A percentile compares a stretch with the other conserved stretches of the same genome.
phyloP scores from a whole-genome alignment of 1,140 invertebrate genomes.

The Hermatobates lingyangjiaoensis region DNA sequence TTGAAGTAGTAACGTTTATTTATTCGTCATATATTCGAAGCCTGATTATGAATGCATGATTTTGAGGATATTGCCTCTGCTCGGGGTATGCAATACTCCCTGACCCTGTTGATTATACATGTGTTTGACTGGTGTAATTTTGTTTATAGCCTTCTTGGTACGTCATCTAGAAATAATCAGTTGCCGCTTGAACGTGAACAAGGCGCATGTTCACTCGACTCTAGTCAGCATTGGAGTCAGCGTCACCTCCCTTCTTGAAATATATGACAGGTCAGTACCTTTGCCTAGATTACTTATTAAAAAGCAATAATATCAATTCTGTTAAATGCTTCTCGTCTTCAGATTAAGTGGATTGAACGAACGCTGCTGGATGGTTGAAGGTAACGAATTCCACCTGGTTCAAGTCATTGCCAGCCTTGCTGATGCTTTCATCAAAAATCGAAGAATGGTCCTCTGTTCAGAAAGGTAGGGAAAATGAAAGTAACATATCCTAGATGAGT shows the following conservation, averaged over 20 bases:
- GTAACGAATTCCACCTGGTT: constrained; percentile 56
- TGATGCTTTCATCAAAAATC: constrained; percentile 34
- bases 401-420: constrained; percentile 44
- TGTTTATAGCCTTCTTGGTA: constrained; percentile 42
- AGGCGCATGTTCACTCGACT: constrained; percentile 44
- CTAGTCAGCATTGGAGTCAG: constrained; percentile 47
- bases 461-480: constrained; percentile 23
- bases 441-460: constrained; percentile 29
- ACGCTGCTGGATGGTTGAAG: constrained; percentile 51
- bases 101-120: too few species aligned
- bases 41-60: too few species aligned
- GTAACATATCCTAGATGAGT: neutral
- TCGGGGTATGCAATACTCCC: too few species aligned
- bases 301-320: neutral
- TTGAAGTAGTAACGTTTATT: too few species aligned
- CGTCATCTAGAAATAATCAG: constrained; percentile 52
- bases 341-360: constrained; percentile 54
- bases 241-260: constrained; percentile 46
- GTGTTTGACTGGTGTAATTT: too few species aligned
- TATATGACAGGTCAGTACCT: constrained; percentile 43
- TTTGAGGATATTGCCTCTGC: too few species aligned
- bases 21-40: too few species aligned
- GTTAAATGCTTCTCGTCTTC: constrained; percentile 18
- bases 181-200: constrained; percentile 42
- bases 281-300: neutral